Base-by-base conservation (phyloP, 1,140 invertebrate genomes). In the Stegodyphus mimosarum region DNA sequence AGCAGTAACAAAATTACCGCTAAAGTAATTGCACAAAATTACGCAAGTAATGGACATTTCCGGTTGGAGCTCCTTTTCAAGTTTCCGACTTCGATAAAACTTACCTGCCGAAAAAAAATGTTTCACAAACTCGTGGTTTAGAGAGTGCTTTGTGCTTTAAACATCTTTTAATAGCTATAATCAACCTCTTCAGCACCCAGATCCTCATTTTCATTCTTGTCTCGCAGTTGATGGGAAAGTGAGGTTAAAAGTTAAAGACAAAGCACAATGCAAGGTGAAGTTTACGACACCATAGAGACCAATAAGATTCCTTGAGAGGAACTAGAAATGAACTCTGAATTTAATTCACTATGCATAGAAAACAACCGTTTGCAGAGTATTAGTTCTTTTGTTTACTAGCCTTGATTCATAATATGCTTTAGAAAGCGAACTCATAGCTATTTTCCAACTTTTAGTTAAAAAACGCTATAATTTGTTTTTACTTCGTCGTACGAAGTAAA, bases 241-340 rank as follows among this genome's bases (percentile, higher is more conserved):
- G 52, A 55, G 72, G 72, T 74, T 18, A 74, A 74, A 48, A 11
- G 72, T 18, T 18, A 74, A 13, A 60, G 17, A 74, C 72, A 74
- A 74, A 74, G 72, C 53, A 74, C 53, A 74, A 74, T 74, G 72
- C 72, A 74, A 74, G 72, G 72, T 74, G 17, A 74, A 55, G 49
- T 33, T 73, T 73, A 17, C 53, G 52, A 60, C n/a, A 55, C 33
- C 33, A 33, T 1, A 33, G 33, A 33, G 1, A 33, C 33, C 33
- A 33, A 33, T 1, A 1, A 33, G 33, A 33, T 33, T 33, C 33
- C 33, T 33, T 33, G 33, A 33, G 33, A 3, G 33, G 33, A 33
- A 33, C 33, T 33, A 33, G 33, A 33, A 33, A 33, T 33, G 33
- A 33, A 33, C 33, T 33, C 33, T 1, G 1, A 33, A 33, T 33